Evolutionary conservation across 2,888 invertebrate species (phyloP).

Genomic region (Erpobdella octoculata): DNA sequence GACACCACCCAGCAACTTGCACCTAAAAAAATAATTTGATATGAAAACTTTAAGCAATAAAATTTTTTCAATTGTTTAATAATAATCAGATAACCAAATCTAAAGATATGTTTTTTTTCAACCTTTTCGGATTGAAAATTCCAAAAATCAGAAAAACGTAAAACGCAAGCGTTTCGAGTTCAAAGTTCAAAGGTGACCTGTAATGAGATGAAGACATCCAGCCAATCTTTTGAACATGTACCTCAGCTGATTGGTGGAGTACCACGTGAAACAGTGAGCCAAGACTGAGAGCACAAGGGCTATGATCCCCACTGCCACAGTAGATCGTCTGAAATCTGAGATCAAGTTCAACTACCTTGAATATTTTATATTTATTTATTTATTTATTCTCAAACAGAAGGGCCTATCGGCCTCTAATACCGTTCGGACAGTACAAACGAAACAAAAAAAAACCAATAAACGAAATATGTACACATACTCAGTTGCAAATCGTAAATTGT

Average conservation of each 20-base stretch:
- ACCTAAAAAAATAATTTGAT: slow-evolving; percentile 56
- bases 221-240: slow-evolving; percentile 82
- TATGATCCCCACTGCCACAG: slow-evolving; percentile 75
- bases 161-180: no score
- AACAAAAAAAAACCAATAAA: no score
- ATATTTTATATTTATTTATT: no score
- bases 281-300: slow-evolving; percentile 71
- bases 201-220: slow-evolving; percentile 73
- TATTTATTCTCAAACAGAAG: no score
- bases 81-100: neutral
- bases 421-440: no score
- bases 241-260: slow-evolving; percentile 75
- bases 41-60: neutral
- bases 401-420: no score
- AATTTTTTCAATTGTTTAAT: neutral
- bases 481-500: no score
- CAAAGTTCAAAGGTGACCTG: no score
- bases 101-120: neutral
- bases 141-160: no score
- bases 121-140: neutral
- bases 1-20: slow-evolving; percentile 72
- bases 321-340: slow-evolving; percentile 76
- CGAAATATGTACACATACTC: no score
- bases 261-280: slow-evolving; percentile 73
- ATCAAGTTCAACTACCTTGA: no score